Conservation (phyloP, 1,140 invertebrate species). For the Trichomalopsis sarcophagae region DNA sequence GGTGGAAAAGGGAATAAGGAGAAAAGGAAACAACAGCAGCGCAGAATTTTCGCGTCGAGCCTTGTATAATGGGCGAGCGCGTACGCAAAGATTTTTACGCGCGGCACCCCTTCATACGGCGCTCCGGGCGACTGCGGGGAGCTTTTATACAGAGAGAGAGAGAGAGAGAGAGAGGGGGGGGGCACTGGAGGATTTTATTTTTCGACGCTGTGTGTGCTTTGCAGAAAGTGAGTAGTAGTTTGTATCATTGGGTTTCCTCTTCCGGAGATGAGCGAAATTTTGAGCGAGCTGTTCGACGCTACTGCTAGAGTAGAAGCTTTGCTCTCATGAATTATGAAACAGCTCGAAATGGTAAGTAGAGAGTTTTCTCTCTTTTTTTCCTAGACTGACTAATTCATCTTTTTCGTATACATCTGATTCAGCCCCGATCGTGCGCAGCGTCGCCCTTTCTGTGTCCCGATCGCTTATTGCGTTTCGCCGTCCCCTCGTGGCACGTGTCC, state of each 20-base stretch:
- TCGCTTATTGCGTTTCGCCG: slow-evolving; percentile 25
- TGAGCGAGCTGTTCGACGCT: too few species aligned
- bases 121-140: background rate
- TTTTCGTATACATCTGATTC: background rate
- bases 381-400: background rate
- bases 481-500: background rate
- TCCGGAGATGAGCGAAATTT: background rate
- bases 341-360: too few species aligned
- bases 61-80: background rate
- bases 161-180: too few species aligned
- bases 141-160: background rate
- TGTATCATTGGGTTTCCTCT: background rate
- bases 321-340: background rate
- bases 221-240: background rate
- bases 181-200: background rate
- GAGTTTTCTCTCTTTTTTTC: background rate
- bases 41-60: background rate
- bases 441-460: background rate
- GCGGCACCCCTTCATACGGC: background rate
- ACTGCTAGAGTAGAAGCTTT: too few species aligned
- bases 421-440: background rate
- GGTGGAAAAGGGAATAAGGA: background rate
- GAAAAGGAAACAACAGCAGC: background rate
- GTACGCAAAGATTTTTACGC: slow-evolving; percentile 22
- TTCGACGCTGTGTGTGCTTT: background rate